Evolutionary conservation across 2,113 vertebrate species (phyloP), one percentile per base, ranked within the genome.

Genomic region (Halcyon senegalensis): DNA sequence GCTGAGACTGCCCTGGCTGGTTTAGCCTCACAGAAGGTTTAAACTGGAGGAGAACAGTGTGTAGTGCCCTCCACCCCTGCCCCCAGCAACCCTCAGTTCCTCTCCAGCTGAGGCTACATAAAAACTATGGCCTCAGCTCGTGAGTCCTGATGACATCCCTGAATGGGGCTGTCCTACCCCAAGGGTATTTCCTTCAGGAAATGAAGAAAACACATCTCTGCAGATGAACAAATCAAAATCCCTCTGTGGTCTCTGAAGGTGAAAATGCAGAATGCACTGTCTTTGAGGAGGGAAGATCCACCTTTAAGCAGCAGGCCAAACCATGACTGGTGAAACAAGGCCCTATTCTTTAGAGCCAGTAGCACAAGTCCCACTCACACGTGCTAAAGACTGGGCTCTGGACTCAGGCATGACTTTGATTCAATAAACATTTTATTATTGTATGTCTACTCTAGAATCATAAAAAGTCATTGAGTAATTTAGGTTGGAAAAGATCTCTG

Each of bases 31-130:
- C 33, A 81, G 37, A 63, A 77, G 8, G 35, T 72, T 69, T 44
- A 59, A 16, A 21, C 30, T 48, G 69, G 39, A 93, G 20, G 6
- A 20, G 24, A 89, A 30, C 3, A 72, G 18, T 9, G 8, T 0
- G 3, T 55, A 55, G 27, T 20, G 18, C 24, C 12, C 48, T 62
- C 74, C 53, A 60, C 11, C 5, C 13, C 25, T 41, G 28, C 7
- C 17, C 7, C 24, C 15, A 84, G 56, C 18, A 89, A 1, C 0
- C 0, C 20, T 3, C 14, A n/a, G 31, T 10, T 69, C 27, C 35
- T 64, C 11, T 55, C 46, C 28, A 56, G 41, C n/a, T 67, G 55
- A 69, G 21, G 55, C 59, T 51, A 43, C 37, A 55, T 50, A 87
- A n/a, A 87, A 93, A 30, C 0, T 4, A 33, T 11, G 5, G 31